Evolutionary conservation across 2,888 invertebrate species (phyloP).

Genomic region (Pemphredon lugubris): DNA sequence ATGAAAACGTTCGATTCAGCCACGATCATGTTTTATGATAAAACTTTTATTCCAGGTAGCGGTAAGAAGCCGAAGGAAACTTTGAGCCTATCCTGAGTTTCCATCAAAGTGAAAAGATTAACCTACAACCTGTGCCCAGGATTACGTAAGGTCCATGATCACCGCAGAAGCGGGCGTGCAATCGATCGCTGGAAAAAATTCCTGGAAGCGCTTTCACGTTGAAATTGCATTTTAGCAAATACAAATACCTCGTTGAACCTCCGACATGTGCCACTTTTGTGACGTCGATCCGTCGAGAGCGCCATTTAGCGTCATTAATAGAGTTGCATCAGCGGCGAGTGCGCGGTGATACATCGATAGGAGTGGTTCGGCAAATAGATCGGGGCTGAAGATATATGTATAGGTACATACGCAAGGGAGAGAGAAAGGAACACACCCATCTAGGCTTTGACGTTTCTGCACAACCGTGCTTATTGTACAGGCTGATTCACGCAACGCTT

Average conservation of each 20-base stretch:
- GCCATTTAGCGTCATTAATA: constrained; percentile 63
- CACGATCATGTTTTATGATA: no score
- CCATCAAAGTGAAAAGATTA: constrained; percentile 20
- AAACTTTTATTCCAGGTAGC: no score
- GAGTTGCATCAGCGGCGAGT: constrained; percentile 63
- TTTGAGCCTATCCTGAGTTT: constrained; percentile 6
- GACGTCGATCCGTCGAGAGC: constrained; percentile 49
- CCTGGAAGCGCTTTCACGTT: constrained; percentile 29
- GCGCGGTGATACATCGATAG: constrained; percentile 59
- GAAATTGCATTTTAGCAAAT: constrained; percentile 31
- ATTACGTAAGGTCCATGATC: constrained; percentile 29
- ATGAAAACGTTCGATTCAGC: no score
- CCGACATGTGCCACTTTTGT: constrained; percentile 49
- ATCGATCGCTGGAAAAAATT: constrained; percentile 37
- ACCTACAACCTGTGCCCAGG: constrained; percentile 6
- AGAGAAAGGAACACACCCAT: constrained; percentile 47
- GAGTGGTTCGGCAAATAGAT: constrained; percentile 65
- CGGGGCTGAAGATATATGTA: constrained; percentile 52
- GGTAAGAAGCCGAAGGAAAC: neutral
- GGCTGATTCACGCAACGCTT: constrained; percentile 8
- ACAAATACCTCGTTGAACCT: constrained; percentile 27
- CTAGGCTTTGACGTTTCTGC: constrained; percentile 34
- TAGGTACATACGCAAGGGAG: neutral
- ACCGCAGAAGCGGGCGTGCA: constrained; percentile 13
- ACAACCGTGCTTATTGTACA: constrained; percentile 10